Evolutionary conservation across 2,888 invertebrate species (phyloP), one percentile per base, ranked within the genome.

Genomic region (Monochamus alternatus): DNA sequence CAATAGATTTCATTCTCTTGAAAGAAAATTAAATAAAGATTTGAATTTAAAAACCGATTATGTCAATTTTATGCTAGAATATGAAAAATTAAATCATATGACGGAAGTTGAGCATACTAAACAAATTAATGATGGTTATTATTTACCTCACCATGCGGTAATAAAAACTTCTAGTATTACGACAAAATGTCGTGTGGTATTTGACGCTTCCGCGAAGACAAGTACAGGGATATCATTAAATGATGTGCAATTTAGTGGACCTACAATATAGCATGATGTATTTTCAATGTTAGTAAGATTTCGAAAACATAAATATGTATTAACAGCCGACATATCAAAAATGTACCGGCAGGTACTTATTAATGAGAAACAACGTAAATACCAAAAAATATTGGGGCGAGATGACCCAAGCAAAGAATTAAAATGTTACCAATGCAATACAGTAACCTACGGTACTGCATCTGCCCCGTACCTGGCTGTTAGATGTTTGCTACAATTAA

Each of bases 211-310:
- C 32, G 62, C 51, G 14, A 71, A 67, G 51, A 72, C 69, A 22
- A 60, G 69, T 51, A 73, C 52, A 55, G 77, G 79, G 12, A 55
- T 73, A 22, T 75, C 73, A 31, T 67, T 76, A n/a, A 80, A 80
- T 60, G 76, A 75, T 62, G 51, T 71, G 47, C 74, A 75, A 63
- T 63, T 58, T 22, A 47, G 32, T 10, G 77, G 77, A n/a, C 75
- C 79, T 1, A 58, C 67, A 5, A 62, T 79, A 44, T 75, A 77
- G 68, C 31, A 60, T n/a, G 73, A 77, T 31, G 22, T 75, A 2
- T 69, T 75, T 22, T 52, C 75, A 1, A 69, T 78, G 7, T 4
- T 78, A 7, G 52, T 72, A 43, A 10, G 70, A 22, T 75, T 74
- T 72, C 59, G 69, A 65, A 71, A 44, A 22, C 47, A 74, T 60